Conservation (phyloP, 2,113 vertebrate genomes). For the Anser brachyrhynchus region DNA sequence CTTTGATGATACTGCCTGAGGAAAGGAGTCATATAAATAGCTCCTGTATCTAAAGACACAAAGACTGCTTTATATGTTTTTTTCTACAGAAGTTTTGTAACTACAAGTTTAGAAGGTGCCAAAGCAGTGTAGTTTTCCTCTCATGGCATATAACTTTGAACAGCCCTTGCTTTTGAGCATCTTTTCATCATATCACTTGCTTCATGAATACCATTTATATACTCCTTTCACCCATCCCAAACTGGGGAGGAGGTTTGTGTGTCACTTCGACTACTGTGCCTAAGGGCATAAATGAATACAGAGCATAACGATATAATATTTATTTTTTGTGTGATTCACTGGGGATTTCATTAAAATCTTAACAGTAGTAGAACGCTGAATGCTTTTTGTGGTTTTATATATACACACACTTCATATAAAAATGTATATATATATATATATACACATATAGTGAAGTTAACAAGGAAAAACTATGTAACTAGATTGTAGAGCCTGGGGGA, state of each 20-base stretch:
- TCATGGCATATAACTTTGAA: not conserved
- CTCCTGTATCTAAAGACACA: not conserved
- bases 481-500: not conserved
- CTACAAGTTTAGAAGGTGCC: not conserved
- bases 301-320: not conserved
- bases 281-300: not conserved
- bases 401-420: not conserved
- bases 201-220: not conserved
- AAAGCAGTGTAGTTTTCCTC: not conserved
- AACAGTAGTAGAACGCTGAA: not conserved
- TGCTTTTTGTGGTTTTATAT: not conserved
- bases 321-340: not conserved
- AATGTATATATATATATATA: not conserved
- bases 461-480: not conserved
- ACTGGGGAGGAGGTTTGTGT: not conserved
- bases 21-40: not conserved
- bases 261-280: not conserved
- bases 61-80: not conserved
- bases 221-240: not conserved
- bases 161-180: not conserved
- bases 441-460: not conserved
- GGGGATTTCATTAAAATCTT: not conserved
- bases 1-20: conserved; percentile 7
- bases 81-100: conserved; percentile 1
- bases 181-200: not conserved